Conservation (phyloP, 2,888 invertebrate species). For the Drosophila borealis region DNA sequence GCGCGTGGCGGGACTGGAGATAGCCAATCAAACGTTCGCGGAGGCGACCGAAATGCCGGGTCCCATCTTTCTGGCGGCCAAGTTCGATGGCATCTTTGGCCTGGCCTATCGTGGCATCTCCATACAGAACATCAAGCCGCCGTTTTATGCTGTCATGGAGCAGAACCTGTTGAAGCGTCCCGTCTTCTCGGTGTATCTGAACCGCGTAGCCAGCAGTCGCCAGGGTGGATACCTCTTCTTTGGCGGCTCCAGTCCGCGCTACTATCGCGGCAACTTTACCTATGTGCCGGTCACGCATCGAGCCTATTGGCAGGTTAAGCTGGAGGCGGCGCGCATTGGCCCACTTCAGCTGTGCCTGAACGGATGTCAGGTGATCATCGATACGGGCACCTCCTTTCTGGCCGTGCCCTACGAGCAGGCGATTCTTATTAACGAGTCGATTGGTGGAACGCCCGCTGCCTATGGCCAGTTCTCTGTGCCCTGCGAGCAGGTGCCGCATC, state of each 20-base stretch:
- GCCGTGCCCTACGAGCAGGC: constrained; percentile 94
- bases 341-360: constrained; percentile 48
- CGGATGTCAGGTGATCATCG: constrained; percentile 70
- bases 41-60: constrained; percentile 74
- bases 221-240: constrained; percentile 66
- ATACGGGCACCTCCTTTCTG: constrained; percentile 94
- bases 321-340: constrained; percentile 55
- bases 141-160: constrained; percentile 65
- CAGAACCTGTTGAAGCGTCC: constrained; percentile 48
- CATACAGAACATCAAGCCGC: constrained; percentile 64
- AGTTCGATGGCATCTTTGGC: constrained; percentile 74
- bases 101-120: constrained; percentile 63
- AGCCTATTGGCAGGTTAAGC: constrained; percentile 66
- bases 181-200: constrained; percentile 67
- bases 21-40: constrained; percentile 60
- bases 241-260: constrained; percentile 60
- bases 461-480: constrained; percentile 93
- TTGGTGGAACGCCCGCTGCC: constrained; percentile 92
- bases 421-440: constrained; percentile 90
- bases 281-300: constrained; percentile 62
- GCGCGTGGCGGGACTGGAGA: constrained; percentile 56
- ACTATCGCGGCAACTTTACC: constrained; percentile 64
- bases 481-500: constrained; percentile 90
- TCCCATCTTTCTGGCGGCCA: constrained; percentile 68
- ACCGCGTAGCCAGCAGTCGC: constrained; percentile 16